Conservation (phyloP, 53 echinoderm and acorn worm genomes). For the Antedon mediterranea region DNA sequence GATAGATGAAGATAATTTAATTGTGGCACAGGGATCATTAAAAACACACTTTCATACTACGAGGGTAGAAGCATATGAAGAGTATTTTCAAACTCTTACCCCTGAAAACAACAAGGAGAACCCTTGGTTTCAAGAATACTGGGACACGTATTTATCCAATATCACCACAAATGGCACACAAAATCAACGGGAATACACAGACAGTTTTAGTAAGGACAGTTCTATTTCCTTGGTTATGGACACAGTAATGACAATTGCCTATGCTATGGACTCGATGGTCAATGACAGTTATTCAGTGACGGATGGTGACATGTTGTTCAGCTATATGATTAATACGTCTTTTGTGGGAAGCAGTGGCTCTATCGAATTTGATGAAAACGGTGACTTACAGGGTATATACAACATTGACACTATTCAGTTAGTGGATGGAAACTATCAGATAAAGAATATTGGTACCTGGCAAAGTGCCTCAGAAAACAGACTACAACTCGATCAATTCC, state of each 20-base stretch:
- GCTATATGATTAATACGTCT: not conserved
- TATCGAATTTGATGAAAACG: constrained; percentile 5
- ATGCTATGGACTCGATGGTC: constrained; percentile 14
- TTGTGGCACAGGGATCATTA: constrained; percentile 32
- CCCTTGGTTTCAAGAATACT: constrained; percentile 16
- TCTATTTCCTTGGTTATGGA: constrained; percentile 41
- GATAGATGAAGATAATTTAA: constrained; percentile 21
- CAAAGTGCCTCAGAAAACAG: not conserved
- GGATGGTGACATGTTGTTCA: not conserved
- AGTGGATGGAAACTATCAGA: constrained; percentile 10
- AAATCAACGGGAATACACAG: not conserved
- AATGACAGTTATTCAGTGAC: not conserved
- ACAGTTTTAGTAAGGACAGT: constrained; percentile 6
- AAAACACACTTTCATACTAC: constrained; percentile 46
- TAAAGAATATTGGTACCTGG: constrained; percentile 28
- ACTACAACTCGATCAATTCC: not conserved
- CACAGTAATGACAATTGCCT: constrained; percentile 24
- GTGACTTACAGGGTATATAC: constrained; percentile 14
- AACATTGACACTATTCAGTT: constrained; percentile 15
- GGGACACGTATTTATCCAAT: not conserved
- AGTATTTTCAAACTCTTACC: constrained; percentile 23
- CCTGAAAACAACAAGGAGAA: constrained; percentile 1
- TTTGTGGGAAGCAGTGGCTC: not conserved
- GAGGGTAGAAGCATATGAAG: constrained; percentile 33
- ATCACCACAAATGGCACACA: not conserved